Conservation (phyloP, 2,113 vertebrate genomes). For the Grammomys dolichurus region DNA sequence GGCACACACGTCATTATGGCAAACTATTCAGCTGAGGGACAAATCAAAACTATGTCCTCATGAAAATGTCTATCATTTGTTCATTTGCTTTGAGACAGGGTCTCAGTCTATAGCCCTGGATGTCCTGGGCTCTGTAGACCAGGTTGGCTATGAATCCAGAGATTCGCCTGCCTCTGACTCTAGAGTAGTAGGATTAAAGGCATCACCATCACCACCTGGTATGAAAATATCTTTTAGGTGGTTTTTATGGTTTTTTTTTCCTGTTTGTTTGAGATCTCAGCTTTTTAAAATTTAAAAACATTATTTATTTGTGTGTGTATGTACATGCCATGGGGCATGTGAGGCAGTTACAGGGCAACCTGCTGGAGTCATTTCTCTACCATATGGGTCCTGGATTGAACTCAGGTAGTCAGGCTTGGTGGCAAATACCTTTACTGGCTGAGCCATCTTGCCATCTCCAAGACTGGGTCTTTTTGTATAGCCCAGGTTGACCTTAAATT, state of each 20-base stretch:
- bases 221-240: not conserved
- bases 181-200: not conserved
- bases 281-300: not conserved
- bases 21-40: not conserved
- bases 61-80: not conserved
- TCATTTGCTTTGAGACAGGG: not conserved
- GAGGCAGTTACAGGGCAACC: not conserved
- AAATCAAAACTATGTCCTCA: not conserved
- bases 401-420: not conserved
- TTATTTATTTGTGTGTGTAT: not conserved
- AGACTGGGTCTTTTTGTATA: not conserved
- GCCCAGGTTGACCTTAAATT: not conserved
- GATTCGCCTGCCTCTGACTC: not conserved
- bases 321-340: not conserved
- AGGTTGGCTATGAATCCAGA: not conserved
- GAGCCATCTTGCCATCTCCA: not conserved
- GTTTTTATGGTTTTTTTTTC: not conserved
- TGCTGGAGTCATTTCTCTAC: not conserved
- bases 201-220: not conserved
- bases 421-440: not conserved
- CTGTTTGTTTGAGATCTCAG: not conserved
- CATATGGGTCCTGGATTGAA: not conserved
- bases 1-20: not conserved
- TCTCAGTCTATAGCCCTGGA: not conserved
- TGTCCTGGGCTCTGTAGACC: not conserved